These are phyloP conservation scores for Ameiurus melas DNA, from an alignment of 2,113 vertebrate species.

Conservation along the genomic window DNA sequence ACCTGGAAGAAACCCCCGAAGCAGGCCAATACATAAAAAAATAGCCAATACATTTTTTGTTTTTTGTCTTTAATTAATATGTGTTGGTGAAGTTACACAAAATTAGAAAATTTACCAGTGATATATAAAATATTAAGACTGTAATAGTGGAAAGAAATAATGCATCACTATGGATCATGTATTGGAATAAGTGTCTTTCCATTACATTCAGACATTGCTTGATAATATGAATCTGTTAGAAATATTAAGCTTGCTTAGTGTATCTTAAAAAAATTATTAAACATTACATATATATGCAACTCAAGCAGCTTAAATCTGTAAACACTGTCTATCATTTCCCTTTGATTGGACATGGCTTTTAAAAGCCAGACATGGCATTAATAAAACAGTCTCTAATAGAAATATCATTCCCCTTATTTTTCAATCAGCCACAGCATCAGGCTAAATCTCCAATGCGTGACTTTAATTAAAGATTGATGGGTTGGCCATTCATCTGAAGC, in stretches of 20 bases:
- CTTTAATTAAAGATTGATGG: constrained; percentile 84
- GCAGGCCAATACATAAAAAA: too few species aligned
- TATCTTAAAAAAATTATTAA: constrained; percentile 33
- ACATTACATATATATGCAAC: constrained; percentile 50
- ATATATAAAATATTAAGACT: not conserved
- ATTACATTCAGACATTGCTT: not conserved
- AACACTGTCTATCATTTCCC: constrained; percentile 65
- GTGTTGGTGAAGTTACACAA: not conserved
- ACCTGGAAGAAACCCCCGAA: too few species aligned
- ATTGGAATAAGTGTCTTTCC: not conserved
- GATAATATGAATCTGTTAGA: not conserved
- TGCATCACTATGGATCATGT: not conserved
- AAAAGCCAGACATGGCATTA: constrained; percentile 77
- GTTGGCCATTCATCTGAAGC: constrained; percentile 70
- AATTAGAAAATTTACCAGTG: not conserved
- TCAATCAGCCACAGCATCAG: constrained; percentile 75
- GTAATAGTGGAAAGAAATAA: not conserved
- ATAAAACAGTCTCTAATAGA: constrained; percentile 83
- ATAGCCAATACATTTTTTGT: not conserved
- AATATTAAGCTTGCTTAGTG: not conserved
- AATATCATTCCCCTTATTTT: constrained; percentile 82
- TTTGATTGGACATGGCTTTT: constrained; percentile 76
- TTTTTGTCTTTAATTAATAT: not conserved
- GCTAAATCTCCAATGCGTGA: constrained; percentile 76
- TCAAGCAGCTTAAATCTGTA: constrained; percentile 53